Evolutionary conservation across 2,797 vertebrate species (phyloP).

Genomic region (Acanthurus tractus): DNA sequence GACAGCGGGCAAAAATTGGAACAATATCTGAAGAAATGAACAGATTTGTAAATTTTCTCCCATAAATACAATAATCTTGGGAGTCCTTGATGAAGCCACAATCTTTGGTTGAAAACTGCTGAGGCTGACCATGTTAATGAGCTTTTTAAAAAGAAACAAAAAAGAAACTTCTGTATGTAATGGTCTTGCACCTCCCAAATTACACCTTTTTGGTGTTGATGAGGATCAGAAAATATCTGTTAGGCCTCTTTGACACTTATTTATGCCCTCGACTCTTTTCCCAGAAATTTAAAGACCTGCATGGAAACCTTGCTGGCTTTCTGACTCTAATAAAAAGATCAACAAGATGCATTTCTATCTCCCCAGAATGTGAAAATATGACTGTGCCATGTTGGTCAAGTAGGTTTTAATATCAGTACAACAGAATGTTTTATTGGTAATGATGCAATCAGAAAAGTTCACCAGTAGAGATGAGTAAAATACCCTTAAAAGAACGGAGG

Average conservation of each 20-base stretch:
- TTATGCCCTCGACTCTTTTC: neutral
- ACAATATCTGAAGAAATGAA: neutral
- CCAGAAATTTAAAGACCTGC: neutral
- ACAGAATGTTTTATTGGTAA: neutral
- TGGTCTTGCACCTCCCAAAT: neutral
- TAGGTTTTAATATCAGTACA: neutral
- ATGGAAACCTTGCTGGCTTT: neutral
- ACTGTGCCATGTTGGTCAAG: neutral
- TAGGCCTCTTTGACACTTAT: neutral
- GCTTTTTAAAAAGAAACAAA: neutral
- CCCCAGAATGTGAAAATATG: neutral
- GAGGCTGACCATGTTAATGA: neutral
- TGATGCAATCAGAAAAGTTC: conserved; percentile 1
- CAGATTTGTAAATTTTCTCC: neutral
- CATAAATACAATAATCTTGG: neutral
- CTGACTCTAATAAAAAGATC: neutral
- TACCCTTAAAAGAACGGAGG: neutral
- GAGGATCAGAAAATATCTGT: neutral
- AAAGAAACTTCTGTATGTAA: neutral
- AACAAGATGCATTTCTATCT: too few species aligned
- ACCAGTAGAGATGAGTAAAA: conserved; percentile 38
- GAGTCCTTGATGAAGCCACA: neutral
- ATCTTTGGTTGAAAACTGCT: conserved; percentile 2
- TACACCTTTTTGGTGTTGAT: neutral
- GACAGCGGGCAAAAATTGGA: neutral